Evolutionary conservation across 1,140 invertebrate species (phyloP).

Genomic region (Tetragonula clypearis): DNA sequence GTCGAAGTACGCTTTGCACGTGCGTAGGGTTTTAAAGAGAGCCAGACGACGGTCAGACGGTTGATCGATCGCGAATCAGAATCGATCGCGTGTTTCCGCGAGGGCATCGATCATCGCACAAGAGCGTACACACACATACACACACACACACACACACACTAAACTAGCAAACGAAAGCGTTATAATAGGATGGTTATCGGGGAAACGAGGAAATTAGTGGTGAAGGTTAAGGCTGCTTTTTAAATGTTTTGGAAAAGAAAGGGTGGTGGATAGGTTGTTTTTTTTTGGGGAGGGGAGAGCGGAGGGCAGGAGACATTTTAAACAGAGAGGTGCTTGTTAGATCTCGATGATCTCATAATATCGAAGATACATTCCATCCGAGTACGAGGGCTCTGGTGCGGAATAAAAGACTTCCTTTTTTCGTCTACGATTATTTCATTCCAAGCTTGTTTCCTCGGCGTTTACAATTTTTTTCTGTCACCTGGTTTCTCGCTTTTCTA

Average conservation of each 20-base stretch:
- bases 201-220: background rate
- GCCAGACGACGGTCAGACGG: background rate
- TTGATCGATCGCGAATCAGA: background rate
- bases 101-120: constrained; percentile 4
- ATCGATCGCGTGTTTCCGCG: background rate
- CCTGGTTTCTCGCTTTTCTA: background rate
- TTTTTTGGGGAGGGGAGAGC: too few species aligned
- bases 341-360: constrained; percentile 51
- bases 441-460: background rate
- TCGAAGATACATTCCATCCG: constrained; percentile 65
- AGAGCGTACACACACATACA: background rate
- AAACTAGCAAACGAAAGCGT: background rate
- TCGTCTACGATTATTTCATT: constrained; percentile 35
- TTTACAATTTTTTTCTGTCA: background rate
- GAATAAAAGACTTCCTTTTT: constrained; percentile 53
- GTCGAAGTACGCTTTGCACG: background rate
- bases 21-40: background rate
- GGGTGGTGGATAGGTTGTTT: too few species aligned
- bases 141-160: background rate
- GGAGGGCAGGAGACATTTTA: constrained; percentile 7
- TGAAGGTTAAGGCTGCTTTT: background rate
- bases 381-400: constrained; percentile 44
- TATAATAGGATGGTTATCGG: background rate
- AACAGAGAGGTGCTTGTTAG: constrained; percentile 34
- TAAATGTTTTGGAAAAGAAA: background rate